These are phyloP conservation scores for Heloderma charlesbogerti DNA, from an alignment of 2,113 vertebrate species.

Conservation along the genomic window DNA sequence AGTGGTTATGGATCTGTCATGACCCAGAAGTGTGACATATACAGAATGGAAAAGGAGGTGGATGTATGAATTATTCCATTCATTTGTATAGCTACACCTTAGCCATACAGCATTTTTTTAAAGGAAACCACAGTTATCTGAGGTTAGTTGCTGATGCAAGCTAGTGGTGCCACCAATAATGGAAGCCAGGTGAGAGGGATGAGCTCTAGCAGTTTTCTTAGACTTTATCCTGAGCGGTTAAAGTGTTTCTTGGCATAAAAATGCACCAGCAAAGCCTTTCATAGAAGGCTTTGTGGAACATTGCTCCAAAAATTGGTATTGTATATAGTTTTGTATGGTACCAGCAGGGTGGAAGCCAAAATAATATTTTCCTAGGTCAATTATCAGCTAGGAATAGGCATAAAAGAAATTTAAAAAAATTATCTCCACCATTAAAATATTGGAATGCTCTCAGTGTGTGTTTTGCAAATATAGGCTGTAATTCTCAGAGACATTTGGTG, in stretches of 20 bases:
- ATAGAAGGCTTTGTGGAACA: not conserved
- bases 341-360: not conserved
- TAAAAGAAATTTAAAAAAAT: not conserved
- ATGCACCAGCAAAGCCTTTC: fast-evolving
- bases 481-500: fast-evolving
- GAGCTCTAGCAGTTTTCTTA: conserved; percentile 3
- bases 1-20: conserved; percentile 14
- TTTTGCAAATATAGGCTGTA: fast-evolving
- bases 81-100: conserved; percentile 49
- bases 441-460: not conserved
- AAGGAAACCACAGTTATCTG: conserved; percentile 4
- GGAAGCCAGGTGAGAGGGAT: conserved; percentile 29
- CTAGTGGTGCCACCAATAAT: not conserved
- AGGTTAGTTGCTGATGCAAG: not conserved
- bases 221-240: not conserved
- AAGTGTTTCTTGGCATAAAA: conserved; percentile 7
- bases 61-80: conserved; percentile 51
- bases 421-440: fast-evolving
- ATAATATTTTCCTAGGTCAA: not conserved
- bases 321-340: not conserved
- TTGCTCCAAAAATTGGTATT: not conserved
- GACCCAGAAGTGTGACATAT: not conserved
- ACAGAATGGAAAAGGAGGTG: conserved; percentile 22
- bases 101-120: conserved; percentile 52
- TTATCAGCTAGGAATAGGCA: not conserved